Base-by-base conservation (phyloP, 2,888 invertebrate genomes). In the Frankliniella intonsa region DNA sequence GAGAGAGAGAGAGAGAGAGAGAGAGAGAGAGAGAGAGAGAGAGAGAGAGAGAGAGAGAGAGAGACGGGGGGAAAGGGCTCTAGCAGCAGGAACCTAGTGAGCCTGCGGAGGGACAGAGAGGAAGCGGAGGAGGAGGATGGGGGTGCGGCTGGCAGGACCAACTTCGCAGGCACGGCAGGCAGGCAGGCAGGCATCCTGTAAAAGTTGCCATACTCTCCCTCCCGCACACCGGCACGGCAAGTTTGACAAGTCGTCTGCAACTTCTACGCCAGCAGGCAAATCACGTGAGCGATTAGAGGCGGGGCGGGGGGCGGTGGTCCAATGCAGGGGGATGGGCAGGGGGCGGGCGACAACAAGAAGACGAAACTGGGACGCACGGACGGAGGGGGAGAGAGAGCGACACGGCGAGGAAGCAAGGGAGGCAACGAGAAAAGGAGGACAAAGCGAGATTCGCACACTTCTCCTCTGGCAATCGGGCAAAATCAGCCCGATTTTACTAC, bases 181-280 rank as follows among this genome's bases (percentile, higher is more conserved):
- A 12, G 55, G 55, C 55, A 14, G 55, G 17, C 14, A 55, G 55
- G 55, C 69, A 69, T 69, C 69, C 69, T 11, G 69, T 25, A 76
- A 22, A 76, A 76, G 69, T 76, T 76, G 69, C 22, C 25, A 9
- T 25, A 25, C 69, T 10, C 62, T 7, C 69, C 8, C 62, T 7
- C 69, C 8, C 22, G 22, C 22, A n/a, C 69, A 22, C 69, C 22
- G 25, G 22, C 69, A 76, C 25, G 25, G 69, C 69, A 76, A 76
- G 22, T 76, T 76, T 76, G 69, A 76, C 69, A 76, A 76, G 69
- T 76, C 69, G 69, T 76, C 69, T 25, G 69, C 69, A 76, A 76
- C 69, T 76, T 76, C 69, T 25, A 76, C 69, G 38, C 3, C 38
- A 38, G 38, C 38, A 10, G 25, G 69, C 69, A 76, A 76, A 76